Conservation (phyloP, 1,140 invertebrate genomes). For the Drosophila kepulauana region DNA sequence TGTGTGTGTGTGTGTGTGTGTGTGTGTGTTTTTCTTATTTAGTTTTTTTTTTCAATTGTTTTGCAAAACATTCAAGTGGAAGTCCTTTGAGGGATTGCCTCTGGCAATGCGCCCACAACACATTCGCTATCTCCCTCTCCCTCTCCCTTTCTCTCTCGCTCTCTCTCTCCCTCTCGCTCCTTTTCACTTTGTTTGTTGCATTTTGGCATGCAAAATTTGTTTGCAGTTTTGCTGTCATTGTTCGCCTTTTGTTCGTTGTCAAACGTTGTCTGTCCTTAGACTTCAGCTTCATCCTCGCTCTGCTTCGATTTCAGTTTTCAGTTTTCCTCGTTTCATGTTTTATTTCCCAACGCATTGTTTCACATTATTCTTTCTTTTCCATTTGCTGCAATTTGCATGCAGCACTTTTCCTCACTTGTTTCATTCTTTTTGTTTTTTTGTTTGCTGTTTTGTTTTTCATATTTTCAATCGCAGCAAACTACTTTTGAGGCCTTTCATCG, state of each 20-base stretch:
- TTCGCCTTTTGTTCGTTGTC: slow-evolving; percentile 50
- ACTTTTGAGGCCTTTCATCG: slow-evolving; percentile 7
- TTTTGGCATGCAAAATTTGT: slow-evolving; percentile 76
- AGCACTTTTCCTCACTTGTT: slow-evolving; percentile 18
- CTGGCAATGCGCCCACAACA: slow-evolving; percentile 26
- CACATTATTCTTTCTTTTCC: slow-evolving; percentile 12
- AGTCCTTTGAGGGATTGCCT: slow-evolving; percentile 69
- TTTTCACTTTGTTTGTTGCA: slow-evolving; percentile 59
- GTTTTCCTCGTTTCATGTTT: not conserved
- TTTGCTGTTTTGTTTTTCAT: slow-evolving; percentile 1
- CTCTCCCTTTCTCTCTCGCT: not conserved
- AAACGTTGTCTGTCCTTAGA: not conserved
- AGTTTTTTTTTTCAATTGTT: slow-evolving; percentile 10
- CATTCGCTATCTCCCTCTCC: not conserved
- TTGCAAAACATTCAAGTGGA: slow-evolving; percentile 73
- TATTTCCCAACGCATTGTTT: slow-evolving; percentile 4
- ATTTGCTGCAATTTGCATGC: slow-evolving; percentile 53
- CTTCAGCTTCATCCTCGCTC: not conserved
- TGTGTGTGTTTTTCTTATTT: too few species aligned
- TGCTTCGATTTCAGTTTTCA: not conserved
- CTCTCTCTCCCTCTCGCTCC: not conserved
- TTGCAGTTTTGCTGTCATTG: slow-evolving; percentile 58
- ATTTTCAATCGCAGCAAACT: slow-evolving; percentile 7
- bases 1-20: too few species aligned
- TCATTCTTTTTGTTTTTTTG: not conserved